Base-by-base conservation (phyloP, 2,888 invertebrate genomes). In the Euproctis similis region DNA sequence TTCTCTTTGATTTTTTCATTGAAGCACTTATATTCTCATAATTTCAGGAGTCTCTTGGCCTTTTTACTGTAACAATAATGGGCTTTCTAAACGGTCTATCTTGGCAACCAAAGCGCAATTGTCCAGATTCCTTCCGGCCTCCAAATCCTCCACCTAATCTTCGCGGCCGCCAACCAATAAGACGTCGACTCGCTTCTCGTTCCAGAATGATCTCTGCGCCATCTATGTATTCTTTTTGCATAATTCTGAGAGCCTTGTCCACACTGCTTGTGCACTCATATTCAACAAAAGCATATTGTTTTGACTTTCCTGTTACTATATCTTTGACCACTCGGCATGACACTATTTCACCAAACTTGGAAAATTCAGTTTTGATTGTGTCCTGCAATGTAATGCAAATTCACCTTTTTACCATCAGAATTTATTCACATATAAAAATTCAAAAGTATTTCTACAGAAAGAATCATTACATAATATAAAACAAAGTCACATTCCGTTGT, bases 111-210 rank as follows among this genome's bases (percentile, higher is more conserved):
- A 96, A 96, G 35, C 96, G 72, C 21, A 96, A 77, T 60, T 96
- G 96, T 0, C 96, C 96, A 0, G 95, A 92, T 66, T 94, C 93
- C 54, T 92, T 94, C 42, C 87, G 88, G 0, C 96, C 96, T 2
- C 94, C 94, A 59, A 95, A 92, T 8, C 96, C 96, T 8, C 96
- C 96, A 2, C 96, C 96, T 4, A 95, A 76, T 39, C 96, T 74
- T 39, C 96, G 85, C 2, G 96, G 96, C 58, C 90, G 88, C 96
- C 96, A 96, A 1, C 94, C 94, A 32, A 85, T 84, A 53, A 94
- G 61, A 5, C 72, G 74, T 34, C 94, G 84, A 59, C 89, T 91
- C 46, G 89, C 89, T 69, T 95, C 95, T 50, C 87, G 87, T 65
- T 96, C 95, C 2, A 81, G 68, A 2, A 95, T 86, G 14, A 95